These are phyloP conservation scores for Eristalis pertinax DNA, from an alignment of 2,888 invertebrate species.

Conservation along the genomic window DNA sequence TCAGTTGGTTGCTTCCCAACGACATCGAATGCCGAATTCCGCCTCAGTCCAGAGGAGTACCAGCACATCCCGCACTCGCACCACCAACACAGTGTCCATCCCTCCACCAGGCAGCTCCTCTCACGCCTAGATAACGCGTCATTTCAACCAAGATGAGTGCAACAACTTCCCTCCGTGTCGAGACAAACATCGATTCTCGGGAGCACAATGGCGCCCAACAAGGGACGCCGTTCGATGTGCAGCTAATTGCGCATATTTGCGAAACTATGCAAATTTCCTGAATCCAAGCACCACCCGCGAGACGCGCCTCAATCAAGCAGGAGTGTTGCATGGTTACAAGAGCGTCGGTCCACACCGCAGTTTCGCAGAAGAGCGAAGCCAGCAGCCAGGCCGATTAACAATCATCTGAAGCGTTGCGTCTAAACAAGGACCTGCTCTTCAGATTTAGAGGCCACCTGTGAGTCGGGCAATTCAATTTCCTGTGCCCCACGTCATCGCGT, in stretches of 20 bases:
- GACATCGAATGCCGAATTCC: no score
- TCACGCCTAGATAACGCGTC: neutral
- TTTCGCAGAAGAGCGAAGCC: neutral
- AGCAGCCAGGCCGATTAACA: neutral
- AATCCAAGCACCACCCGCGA: neutral
- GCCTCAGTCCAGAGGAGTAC: no score
- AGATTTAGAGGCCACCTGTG: neutral
- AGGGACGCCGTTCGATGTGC: neutral
- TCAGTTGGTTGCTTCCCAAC: no score
- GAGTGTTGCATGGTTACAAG: neutral
- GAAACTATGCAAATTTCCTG: neutral
- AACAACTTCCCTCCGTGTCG: neutral
- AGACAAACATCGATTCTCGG: no score
- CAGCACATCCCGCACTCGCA: no score
- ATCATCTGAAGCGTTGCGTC: neutral
- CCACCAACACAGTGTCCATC: neutral
- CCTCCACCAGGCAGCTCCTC: neutral
- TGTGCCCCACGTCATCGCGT: neutral
- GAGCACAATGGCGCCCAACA: neutral
- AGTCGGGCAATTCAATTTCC: neutral
- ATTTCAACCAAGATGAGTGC: neutral
- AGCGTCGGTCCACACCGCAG: neutral
- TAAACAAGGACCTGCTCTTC: neutral
- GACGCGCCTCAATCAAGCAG: neutral
- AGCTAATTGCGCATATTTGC: neutral